Evolutionary conservation across 1,140 invertebrate genomes (phyloP).

Genomic region (Galendromus occidentalis): DNA sequence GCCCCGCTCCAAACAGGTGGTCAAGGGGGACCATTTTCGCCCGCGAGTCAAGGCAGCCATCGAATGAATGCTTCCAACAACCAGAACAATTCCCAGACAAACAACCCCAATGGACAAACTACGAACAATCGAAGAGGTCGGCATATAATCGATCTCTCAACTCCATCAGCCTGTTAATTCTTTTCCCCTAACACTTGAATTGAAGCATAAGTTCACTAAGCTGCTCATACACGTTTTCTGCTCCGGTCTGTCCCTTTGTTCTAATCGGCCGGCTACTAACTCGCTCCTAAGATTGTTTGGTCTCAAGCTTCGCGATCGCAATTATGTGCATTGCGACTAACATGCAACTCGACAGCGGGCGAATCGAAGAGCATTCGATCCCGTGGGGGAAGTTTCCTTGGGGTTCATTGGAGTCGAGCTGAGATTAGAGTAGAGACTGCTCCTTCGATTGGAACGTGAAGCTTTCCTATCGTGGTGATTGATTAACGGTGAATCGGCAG

Average conservation of each 20-base stretch:
- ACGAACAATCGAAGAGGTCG: constrained; percentile 8
- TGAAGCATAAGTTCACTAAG: neutral
- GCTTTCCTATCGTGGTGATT: too few species aligned
- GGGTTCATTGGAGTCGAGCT: too few species aligned
- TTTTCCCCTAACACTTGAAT: too few species aligned
- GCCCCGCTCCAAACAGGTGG: constrained; percentile 19
- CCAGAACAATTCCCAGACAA: constrained; percentile 9
- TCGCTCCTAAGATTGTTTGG: neutral
- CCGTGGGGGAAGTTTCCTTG: too few species aligned
- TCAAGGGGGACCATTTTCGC: constrained; percentile 30
- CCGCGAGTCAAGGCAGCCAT: constrained; percentile 25
- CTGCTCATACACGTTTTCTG: neutral
- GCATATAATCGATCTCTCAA: neutral
- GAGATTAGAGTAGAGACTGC: too few species aligned
- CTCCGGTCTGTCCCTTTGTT: neutral
- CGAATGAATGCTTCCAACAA: neutral
- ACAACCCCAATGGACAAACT: constrained; percentile 6
- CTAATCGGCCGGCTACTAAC: neutral
- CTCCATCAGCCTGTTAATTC: neutral
- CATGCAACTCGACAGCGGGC: too few species aligned
- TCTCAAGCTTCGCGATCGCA: too few species aligned
- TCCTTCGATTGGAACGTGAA: too few species aligned
- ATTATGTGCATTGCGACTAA: too few species aligned
- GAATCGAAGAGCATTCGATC: too few species aligned
- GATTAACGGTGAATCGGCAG: too few species aligned